Conservation (phyloP, 2,113 vertebrate genomes). For the Cinclus cinclus region DNA sequence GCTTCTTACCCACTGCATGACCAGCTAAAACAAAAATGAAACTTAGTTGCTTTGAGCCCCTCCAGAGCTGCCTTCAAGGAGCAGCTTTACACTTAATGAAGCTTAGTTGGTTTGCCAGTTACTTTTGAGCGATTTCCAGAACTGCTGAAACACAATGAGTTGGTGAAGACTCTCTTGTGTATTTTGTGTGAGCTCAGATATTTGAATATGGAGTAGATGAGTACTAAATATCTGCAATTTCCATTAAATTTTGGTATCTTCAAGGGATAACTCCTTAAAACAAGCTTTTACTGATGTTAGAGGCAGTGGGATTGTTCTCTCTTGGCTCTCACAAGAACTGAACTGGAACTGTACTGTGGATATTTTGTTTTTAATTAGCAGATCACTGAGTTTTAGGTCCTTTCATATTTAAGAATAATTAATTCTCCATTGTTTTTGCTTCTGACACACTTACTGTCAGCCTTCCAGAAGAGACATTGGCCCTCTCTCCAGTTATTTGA, state of each 20-base stretch:
- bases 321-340: conserved; percentile 1
- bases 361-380: conserved; percentile 12
- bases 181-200: neutral
- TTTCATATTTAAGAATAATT: conserved; percentile 10
- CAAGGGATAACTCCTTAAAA: neutral
- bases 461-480: neutral
- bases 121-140: neutral
- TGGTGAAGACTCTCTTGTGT: neutral
- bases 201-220: neutral
- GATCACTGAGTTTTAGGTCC: neutral
- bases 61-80: neutral
- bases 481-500: neutral
- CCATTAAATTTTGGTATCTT: neutral
- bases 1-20: neutral
- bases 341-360: neutral
- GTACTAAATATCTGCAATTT: neutral
- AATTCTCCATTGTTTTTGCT: conserved; percentile 7
- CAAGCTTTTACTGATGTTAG: neutral
- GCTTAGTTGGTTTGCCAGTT: neutral
- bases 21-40: neutral
- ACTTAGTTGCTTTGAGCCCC: neutral
- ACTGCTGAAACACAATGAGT: neutral
- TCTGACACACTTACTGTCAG: neutral
- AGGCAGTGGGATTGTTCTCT: neutral
- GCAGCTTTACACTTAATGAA: neutral